Evolutionary conservation across 2,797 vertebrate species (phyloP).

Genomic region (Fistularia commersonii): DNA sequence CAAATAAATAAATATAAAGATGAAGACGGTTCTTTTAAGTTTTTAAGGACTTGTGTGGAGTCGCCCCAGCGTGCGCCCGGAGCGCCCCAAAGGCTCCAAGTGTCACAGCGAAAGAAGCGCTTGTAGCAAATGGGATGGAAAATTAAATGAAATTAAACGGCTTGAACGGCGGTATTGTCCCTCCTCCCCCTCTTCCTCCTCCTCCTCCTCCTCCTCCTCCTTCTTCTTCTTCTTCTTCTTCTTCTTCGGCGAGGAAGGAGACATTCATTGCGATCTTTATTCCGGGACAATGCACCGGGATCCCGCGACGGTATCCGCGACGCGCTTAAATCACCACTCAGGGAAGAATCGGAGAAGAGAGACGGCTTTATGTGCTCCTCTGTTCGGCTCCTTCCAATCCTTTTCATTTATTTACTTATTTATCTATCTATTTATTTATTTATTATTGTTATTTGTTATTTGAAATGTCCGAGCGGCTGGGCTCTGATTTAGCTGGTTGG

Average conservation of each 20-base stretch:
- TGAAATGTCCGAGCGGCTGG: slow-evolving; percentile 73
- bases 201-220: too few relatives aligned
- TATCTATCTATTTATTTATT: too few relatives aligned
- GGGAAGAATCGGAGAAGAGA: slow-evolving; percentile 72
- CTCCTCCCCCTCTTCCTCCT: slow-evolving; percentile 29
- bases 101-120: slow-evolving; percentile 88
- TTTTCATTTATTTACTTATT: slow-evolving; percentile 19
- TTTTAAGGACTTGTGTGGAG: slow-evolving; percentile 46
- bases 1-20: too few relatives aligned
- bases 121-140: slow-evolving; percentile 97
- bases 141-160: slow-evolving; percentile 99
- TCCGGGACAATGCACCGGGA: slow-evolving; percentile 86
- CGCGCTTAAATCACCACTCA: slow-evolving; percentile 75
- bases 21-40: too few relatives aligned
- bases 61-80: slow-evolving; percentile 82
- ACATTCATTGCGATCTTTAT: slow-evolving; percentile 99
- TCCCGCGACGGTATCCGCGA: slow-evolving; percentile 77
- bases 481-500: slow-evolving; percentile 87
- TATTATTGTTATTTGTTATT: slow-evolving; percentile 23
- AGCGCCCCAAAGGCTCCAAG: slow-evolving; percentile 78
- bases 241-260: slow-evolving; percentile 79
- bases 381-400: slow-evolving; percentile 54
- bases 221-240: slow-evolving; percentile 57
- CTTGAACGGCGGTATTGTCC: slow-evolving; percentile 93
- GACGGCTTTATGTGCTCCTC: slow-evolving; percentile 66